A percentile compares a stretch with the other conserved stretches of the same genome.
Conservation (phyloP, 1,140 invertebrate genomes). For the Anoplolepis gracilipes region DNA sequence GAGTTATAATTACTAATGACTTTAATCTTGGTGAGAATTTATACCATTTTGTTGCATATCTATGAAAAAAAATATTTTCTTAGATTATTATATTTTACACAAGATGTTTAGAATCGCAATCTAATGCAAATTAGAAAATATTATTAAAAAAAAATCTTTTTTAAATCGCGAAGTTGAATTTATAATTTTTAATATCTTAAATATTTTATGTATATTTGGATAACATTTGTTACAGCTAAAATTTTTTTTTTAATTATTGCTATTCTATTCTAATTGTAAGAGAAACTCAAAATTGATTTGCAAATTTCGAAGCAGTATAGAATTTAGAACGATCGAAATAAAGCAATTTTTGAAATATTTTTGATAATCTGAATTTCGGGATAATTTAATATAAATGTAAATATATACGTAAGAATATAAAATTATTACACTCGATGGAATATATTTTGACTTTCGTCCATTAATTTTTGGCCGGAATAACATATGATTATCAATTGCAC, state of each 20-base stretch:
- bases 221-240: background rate
- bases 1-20: constrained; percentile 31
- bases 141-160: too few relatives aligned
- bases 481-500: constrained; percentile 15
- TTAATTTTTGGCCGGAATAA: constrained; percentile 45
- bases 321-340: background rate
- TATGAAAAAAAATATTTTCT: background rate
- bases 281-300: background rate
- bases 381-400: background rate
- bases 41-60: constrained; percentile 40
- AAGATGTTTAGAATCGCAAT: background rate
- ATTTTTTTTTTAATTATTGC: background rate
- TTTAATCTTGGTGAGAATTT: constrained; percentile 30
- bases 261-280: background rate
- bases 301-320: background rate
- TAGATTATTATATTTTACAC: constrained; percentile 17
- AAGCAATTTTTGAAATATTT: background rate
- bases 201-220: background rate
- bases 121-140: too few relatives aligned
- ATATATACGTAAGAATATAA: constrained; percentile 46
- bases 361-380: too few relatives aligned
- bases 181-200: background rate
- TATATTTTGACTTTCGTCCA: constrained; percentile 48
- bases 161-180: background rate
- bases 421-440: constrained; percentile 46